A percentile compares a stretch with the other conserved stretches of the same genome.
Evolutionary conservation across 2,797 vertebrate genomes (phyloP).

Genomic region (Sebastes oblongus): DNA sequence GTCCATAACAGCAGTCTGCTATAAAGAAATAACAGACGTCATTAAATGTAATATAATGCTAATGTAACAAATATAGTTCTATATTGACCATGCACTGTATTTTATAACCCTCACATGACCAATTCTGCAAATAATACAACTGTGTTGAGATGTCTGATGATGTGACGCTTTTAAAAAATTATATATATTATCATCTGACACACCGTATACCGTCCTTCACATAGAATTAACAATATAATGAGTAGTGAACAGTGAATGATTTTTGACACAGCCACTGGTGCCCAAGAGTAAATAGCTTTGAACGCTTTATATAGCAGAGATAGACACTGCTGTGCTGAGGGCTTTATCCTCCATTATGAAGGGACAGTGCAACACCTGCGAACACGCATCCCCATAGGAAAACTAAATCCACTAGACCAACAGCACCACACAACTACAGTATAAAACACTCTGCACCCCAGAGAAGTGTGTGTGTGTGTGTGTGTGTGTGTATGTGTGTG

Average conservation of each 20-base stretch:
- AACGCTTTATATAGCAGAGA: slow-evolving; percentile 38
- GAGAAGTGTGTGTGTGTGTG: slow-evolving; percentile 8
- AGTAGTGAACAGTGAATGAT: background rate
- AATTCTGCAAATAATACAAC: background rate
- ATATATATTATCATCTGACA: background rate
- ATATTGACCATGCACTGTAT: background rate
- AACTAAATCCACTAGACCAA: slow-evolving; percentile 64
- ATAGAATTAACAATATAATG: background rate
- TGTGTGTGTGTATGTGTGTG: background rate
- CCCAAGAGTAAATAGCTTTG: slow-evolving; percentile 46
- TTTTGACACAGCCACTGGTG: background rate
- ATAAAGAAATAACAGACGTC: background rate
- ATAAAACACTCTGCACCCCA: slow-evolving; percentile 43
- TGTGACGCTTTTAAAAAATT: background rate
- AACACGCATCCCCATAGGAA: slow-evolving; percentile 65
- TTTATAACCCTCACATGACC: background rate
- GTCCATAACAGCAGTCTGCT: background rate
- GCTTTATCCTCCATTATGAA: slow-evolving; percentile 69
- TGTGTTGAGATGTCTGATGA: background rate
- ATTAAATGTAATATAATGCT: background rate
- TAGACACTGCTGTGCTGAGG: slow-evolving; percentile 38
- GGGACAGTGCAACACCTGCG: slow-evolving; percentile 63
- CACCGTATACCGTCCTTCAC: background rate
- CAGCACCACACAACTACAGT: slow-evolving; percentile 45
- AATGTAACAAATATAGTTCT: background rate